Base-by-base conservation (phyloP, 1,140 invertebrate species). In the Muscidifurax raptorellus region DNA sequence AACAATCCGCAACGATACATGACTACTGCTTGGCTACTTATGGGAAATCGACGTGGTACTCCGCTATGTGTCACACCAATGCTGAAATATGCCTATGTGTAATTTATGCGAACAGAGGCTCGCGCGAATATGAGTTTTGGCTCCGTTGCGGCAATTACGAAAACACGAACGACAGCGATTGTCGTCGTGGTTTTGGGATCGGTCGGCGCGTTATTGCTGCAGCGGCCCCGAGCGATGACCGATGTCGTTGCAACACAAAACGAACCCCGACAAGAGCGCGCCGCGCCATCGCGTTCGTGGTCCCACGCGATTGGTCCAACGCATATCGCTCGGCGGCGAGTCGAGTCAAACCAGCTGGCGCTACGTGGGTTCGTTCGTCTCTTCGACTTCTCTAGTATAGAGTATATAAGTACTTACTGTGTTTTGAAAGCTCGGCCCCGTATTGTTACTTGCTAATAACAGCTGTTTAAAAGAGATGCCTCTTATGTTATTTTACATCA, bases 221-320 rank as follows among this genome's bases (percentile, higher is more conserved):
- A 22, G n/a, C 52, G 6, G n/a, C 18, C 22, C 6, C 13, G 25
- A 69, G 18, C 40, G 40, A 47, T 13, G 44, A 59, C 69, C 40
- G 40, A 47, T 13, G 44, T 72, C 69, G 40, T 72, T 0, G 25
- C 25, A 28, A n/a, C 15, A 59, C 15, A 59, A 28, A n/a, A 32
- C 79, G 67, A 36, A 4, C 5, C 79, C 27, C 18, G 32, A 44
- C 36, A n/a, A 12, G 86, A 88, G 85, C 66, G 87, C 86, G 86
- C 80, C 85, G 84, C 90, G 91, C 90, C 91, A 92, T 92, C 91
- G 92, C 89, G 90, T 89, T 93, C 92, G 92, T 93, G 92, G 92
- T 92, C 86, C 86, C 74, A 88, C 27, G 74, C 83, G 86, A 93
- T 93, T 93, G 92, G 92, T 89, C 88, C 87, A 89, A 87, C 88